Evolutionary conservation across 2,113 vertebrate species (phyloP).

Genomic region (Eclectus roratus): DNA sequence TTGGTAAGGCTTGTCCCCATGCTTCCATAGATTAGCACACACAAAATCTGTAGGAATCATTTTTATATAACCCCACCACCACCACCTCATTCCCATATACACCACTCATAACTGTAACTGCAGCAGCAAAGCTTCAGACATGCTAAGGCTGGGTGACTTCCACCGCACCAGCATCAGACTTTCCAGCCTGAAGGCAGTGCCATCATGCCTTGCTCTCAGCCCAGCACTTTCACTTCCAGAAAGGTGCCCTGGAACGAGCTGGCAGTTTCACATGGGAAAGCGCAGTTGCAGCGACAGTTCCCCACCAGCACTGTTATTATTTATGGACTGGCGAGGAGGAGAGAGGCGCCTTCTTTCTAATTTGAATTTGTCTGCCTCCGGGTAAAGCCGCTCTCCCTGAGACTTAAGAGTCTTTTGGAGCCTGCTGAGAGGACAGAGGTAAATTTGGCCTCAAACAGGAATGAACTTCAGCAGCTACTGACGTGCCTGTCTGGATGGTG

Average conservation of each 20-base stretch:
- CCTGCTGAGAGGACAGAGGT: neutral
- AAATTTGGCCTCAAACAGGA: neutral
- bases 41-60: neutral
- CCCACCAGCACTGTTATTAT: neutral
- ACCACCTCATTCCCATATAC: neutral
- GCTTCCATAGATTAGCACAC: neutral
- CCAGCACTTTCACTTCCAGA: neutral
- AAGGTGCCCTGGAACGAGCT: neutral
- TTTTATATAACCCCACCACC: neutral
- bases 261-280: neutral
- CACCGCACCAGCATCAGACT: neutral
- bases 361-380: neutral
- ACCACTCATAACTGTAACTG: neutral
- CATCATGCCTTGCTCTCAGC: neutral
- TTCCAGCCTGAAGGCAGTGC: neutral
- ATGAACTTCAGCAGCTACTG: neutral
- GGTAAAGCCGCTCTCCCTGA: neutral
- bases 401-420: neutral
- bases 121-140: neutral
- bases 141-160: neutral
- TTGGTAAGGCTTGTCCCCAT: neutral
- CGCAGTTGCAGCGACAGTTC: neutral
- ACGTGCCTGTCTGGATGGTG: neutral
- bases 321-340: neutral
- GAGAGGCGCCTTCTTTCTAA: neutral